A percentile compares a stretch with the other conserved stretches of the same genome.
These are phyloP conservation scores for Azorinus chamasolen DNA, from an alignment of 2,888 invertebrate genomes.

Conservation along the genomic window DNA sequence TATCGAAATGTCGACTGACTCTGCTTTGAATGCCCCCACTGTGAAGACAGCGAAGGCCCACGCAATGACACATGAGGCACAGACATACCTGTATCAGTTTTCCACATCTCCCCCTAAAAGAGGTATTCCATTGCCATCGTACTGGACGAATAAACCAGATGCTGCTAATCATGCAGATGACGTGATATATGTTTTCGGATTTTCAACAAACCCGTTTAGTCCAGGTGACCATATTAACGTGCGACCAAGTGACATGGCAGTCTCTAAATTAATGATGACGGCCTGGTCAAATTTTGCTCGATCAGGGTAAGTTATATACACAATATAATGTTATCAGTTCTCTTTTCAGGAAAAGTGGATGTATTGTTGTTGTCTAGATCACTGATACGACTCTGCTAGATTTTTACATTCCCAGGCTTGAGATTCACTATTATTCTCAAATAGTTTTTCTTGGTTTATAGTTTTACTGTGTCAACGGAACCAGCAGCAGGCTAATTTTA, in stretches of 20 bases:
- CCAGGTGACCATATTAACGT: background rate
- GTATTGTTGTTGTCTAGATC: too few relatives aligned
- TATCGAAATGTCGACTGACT: conserved; percentile 1
- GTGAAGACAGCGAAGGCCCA: conserved; percentile 18
- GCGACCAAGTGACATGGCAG: background rate
- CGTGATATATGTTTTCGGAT: conserved; percentile 24
- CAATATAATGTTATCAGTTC: too few relatives aligned
- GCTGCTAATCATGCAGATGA: conserved; percentile 28
- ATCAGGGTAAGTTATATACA: conserved; percentile 9
- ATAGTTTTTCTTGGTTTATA: too few relatives aligned
- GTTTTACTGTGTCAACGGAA: too few relatives aligned
- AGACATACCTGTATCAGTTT: conserved; percentile 30
- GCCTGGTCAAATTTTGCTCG: conserved; percentile 28
- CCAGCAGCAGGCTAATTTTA: too few relatives aligned
- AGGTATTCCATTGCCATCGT: background rate
- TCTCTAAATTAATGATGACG: conserved; percentile 15
- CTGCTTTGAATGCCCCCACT: conserved; percentile 16
- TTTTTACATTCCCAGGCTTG: too few relatives aligned
- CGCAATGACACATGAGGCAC: background rate
- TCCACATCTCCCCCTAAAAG: conserved; percentile 9
- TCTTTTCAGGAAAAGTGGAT: too few relatives aligned
- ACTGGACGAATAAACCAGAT: background rate
- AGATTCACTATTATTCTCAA: too few relatives aligned
- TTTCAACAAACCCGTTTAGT: background rate
- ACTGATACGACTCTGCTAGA: too few relatives aligned